These are phyloP conservation scores for Sebastes diploproa DNA, from an alignment of 2,797 vertebrate genomes.

Conservation along the genomic window DNA sequence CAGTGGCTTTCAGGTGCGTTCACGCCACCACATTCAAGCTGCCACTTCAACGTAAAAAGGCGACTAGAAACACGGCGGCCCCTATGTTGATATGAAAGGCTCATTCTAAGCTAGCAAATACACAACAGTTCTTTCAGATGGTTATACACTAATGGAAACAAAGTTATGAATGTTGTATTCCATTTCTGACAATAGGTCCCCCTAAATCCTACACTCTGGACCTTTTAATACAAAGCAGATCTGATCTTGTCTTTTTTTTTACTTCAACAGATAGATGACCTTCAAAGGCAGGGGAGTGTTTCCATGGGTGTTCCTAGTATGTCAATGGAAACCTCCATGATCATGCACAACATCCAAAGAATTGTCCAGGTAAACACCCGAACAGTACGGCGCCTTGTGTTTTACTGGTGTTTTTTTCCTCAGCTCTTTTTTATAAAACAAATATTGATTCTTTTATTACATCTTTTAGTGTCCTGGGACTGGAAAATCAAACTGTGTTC, in stretches of 20 bases:
- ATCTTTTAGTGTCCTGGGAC: background rate
- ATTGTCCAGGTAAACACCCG: constrained; percentile 88
- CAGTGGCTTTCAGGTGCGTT: too few species aligned
- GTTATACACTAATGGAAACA: background rate
- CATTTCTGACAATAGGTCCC: background rate
- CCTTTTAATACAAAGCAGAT: background rate
- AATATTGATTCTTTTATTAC: background rate
- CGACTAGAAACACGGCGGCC: background rate
- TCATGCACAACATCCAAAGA: constrained; percentile 94
- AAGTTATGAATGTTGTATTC: too few species aligned
- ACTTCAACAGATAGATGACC: constrained; percentile 85
- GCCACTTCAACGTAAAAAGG: too few species aligned
- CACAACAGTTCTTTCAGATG: too few species aligned
- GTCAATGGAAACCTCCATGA: constrained; percentile 95
- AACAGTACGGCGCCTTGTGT: background rate
- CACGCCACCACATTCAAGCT: too few species aligned
- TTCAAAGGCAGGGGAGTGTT: constrained; percentile 85
- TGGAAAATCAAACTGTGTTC: background rate
- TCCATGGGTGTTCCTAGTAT: constrained; percentile 85
- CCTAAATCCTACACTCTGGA: background rate
- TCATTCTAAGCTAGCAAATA: too few species aligned
- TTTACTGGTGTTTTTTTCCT: background rate
- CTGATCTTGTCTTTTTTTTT: background rate
- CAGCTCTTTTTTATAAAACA: background rate
- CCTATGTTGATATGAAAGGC: too few species aligned